Evolutionary conservation across 2,113 vertebrate genomes (phyloP).

Genomic region (Nestor notabilis): DNA sequence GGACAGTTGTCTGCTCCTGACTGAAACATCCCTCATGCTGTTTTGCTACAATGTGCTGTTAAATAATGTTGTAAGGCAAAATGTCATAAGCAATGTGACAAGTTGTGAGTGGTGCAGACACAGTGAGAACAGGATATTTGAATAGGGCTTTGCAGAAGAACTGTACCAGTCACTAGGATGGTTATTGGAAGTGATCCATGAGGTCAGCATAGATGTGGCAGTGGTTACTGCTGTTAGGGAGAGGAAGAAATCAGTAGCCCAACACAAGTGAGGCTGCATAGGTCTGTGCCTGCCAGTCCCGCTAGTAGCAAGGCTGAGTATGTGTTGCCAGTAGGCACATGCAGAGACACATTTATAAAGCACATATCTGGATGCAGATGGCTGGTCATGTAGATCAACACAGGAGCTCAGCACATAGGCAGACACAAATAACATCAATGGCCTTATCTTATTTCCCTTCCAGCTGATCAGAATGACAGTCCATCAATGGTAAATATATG

Average conservation of each 20-base stretch:
- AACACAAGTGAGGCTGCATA: background rate
- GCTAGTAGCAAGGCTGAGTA: background rate
- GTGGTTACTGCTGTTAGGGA: background rate
- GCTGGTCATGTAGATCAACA: rapidly evolving
- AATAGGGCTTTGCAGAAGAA: rapidly evolving
- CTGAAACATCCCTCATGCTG: background rate
- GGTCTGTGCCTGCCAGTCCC: background rate
- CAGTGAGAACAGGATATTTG: background rate
- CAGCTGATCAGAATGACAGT: background rate
- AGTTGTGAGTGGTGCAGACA: background rate
- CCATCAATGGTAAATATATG: background rate
- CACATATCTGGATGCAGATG: rapidly evolving
- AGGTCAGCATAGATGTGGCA: background rate
- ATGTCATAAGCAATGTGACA: background rate
- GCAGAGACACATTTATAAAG: background rate
- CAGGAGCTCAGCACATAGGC: background rate
- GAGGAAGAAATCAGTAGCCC: background rate
- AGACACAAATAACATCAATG: background rate
- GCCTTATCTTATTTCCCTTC: background rate
- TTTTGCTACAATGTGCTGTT: background rate
- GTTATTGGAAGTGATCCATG: background rate
- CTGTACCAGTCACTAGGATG: background rate
- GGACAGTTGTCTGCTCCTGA: background rate
- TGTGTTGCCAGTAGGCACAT: background rate
- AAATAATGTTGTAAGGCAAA: background rate